Conservation (phyloP, 2,113 vertebrate species). For the Ciconia maguari region DNA sequence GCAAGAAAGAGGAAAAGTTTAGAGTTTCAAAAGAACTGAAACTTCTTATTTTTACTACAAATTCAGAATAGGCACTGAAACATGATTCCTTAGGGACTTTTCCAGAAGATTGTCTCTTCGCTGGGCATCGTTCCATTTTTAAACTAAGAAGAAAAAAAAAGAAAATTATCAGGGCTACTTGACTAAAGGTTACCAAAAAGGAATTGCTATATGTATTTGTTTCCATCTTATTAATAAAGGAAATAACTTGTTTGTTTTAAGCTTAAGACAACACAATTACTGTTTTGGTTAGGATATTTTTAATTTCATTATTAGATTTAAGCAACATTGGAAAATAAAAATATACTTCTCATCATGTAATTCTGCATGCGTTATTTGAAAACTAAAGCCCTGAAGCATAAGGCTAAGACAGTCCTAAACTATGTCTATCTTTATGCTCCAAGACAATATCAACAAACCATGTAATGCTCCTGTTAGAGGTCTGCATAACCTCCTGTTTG, state of each 20-base stretch:
- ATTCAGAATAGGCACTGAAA: constrained; percentile 84
- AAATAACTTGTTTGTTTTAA: not conserved
- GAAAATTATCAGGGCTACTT: not conserved
- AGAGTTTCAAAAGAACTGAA: constrained; percentile 81
- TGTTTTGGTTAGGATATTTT: not conserved
- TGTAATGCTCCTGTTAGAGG: not conserved
- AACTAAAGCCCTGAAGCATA: not conserved
- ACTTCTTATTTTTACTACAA: constrained; percentile 69
- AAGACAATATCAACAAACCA: not conserved
- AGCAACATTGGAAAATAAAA: not conserved
- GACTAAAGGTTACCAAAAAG: not conserved
- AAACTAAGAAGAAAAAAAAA: constrained; percentile 62
- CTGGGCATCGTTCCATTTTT: constrained; percentile 60
- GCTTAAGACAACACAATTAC: not conserved
- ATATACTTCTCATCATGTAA: not conserved
- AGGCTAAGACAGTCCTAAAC: not conserved
- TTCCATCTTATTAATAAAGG: not conserved
- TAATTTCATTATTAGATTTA: not conserved
- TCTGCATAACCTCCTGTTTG: not conserved
- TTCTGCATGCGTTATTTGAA: not conserved
- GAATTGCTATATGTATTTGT: not conserved
- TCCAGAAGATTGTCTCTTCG: constrained; percentile 81
- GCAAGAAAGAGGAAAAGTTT: constrained; percentile 61
- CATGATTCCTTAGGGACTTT: constrained; percentile 74
- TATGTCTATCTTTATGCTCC: not conserved